phyloP scores from a whole-genome alignment of 2,888 invertebrate species.

The Scaptomyza cyrtandrae region DNA sequence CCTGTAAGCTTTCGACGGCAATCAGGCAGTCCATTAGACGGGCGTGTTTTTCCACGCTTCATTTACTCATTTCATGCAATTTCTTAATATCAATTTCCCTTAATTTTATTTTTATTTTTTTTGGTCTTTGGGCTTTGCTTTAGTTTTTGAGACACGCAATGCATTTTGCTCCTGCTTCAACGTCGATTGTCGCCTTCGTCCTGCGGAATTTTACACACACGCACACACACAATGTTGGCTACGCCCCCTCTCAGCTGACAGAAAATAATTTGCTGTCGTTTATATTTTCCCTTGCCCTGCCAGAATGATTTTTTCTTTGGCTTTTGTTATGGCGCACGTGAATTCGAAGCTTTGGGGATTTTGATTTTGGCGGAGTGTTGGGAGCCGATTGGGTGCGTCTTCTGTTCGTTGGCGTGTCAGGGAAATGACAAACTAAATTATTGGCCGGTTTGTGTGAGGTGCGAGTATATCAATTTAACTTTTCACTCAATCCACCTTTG shows the following conservation, averaged over 20 bases:
- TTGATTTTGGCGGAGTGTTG: not conserved
- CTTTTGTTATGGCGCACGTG: slow-evolving; percentile 46
- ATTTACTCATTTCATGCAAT: slow-evolving; percentile 77
- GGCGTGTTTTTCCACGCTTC: slow-evolving; percentile 74
- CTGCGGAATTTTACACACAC: slow-evolving; percentile 47
- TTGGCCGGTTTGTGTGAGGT: slow-evolving; percentile 7
- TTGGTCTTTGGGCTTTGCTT: slow-evolving; percentile 30
- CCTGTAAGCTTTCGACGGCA: slow-evolving; percentile 36
- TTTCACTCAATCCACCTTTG: not conserved
- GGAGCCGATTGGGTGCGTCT: slow-evolving; percentile 30
- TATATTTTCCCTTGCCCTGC: slow-evolving; percentile 39
- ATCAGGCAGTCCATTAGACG: slow-evolving; percentile 75
- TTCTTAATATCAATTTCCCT: slow-evolving; percentile 75
- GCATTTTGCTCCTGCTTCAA: slow-evolving; percentile 39
- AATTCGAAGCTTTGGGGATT: slow-evolving; percentile 20
- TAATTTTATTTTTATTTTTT: slow-evolving; percentile 45
- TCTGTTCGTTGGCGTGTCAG: slow-evolving; percentile 28
- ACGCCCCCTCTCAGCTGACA: slow-evolving; percentile 47
- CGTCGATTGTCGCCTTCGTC: slow-evolving; percentile 41
- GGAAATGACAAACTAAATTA: slow-evolving; percentile 50
- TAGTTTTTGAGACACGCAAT: slow-evolving; percentile 65
- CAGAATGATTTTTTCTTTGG: slow-evolving; percentile 37
- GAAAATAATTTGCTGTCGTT: slow-evolving; percentile 66
- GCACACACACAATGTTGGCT: slow-evolving; percentile 9
- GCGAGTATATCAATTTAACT: slow-evolving; percentile 13